These are phyloP conservation scores for Brachirus orientalis DNA, from an alignment of 2,113 vertebrate genomes.

Conservation along the genomic window DNA sequence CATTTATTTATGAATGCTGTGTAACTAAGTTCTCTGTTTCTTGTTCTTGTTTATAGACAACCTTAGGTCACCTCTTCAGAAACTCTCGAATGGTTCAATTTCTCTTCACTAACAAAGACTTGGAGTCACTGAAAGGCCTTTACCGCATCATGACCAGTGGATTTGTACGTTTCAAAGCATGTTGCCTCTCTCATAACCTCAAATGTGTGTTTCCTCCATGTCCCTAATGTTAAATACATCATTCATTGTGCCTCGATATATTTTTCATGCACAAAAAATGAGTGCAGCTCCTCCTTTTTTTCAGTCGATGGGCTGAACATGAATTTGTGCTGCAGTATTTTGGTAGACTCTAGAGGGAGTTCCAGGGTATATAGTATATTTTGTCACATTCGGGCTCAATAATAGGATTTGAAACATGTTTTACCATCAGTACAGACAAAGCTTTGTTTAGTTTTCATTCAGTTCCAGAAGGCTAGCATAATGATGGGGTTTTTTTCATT, in stretches of 20 bases:
- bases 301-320: constrained; percentile 33
- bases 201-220: not conserved
- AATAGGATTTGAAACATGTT: constrained; percentile 24
- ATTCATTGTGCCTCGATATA: constrained; percentile 1
- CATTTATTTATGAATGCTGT: constrained; percentile 11
- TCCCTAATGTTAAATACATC: not conserved
- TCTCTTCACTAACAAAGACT: constrained; percentile 93
- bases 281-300: constrained; percentile 23
- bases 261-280: constrained; percentile 27
- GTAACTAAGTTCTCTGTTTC: not conserved
- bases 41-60: constrained; percentile 79
- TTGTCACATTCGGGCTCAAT: not conserved
- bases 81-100: constrained; percentile 97
- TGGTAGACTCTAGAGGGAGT: constrained; percentile 46
- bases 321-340: constrained; percentile 35
- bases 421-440: constrained; percentile 15
- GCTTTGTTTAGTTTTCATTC: constrained; percentile 17
- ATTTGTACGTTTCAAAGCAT: constrained; percentile 84
- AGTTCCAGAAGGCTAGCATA: constrained; percentile 6
- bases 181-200: not conserved
- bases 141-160: constrained; percentile 94
- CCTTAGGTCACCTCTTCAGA: constrained; percentile 90
- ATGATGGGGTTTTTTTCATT: constrained; percentile 8
- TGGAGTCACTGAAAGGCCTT: constrained; percentile 92
- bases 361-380: constrained; percentile 35